Conservation (phyloP, 2,797 vertebrate genomes). For the Sebastes matsubarae region DNA sequence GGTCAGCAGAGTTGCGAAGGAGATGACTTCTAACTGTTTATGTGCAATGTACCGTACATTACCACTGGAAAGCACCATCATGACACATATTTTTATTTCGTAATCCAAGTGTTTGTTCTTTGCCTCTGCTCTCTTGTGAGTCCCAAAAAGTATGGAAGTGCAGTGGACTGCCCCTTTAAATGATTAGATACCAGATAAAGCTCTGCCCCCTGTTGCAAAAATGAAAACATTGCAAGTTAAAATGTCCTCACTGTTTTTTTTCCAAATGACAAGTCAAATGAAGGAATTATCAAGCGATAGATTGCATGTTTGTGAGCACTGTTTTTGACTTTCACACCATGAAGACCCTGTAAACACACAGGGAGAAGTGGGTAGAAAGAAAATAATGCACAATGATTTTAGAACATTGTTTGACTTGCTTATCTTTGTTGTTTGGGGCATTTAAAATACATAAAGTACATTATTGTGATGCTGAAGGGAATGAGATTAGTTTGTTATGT, state of each 20-base stretch:
- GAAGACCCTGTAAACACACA: not conserved
- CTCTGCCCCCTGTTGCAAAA: constrained; percentile 21
- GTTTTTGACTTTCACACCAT: not conserved
- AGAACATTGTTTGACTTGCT: not conserved
- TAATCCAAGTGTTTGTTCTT: not conserved
- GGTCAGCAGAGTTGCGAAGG: too few relatives aligned
- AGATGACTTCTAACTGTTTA: too few relatives aligned
- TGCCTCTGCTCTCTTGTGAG: not conserved
- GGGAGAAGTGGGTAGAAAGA: not conserved
- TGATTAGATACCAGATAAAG: not conserved
- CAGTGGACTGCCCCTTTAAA: not conserved
- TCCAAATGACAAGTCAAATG: not conserved
- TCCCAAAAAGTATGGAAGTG: not conserved
- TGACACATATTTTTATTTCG: not conserved
- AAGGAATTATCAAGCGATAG: not conserved
- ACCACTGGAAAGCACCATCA: not conserved
- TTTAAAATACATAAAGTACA: not conserved
- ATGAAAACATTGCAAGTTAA: not conserved
- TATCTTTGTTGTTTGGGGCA: not conserved
- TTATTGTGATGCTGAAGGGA: not conserved
- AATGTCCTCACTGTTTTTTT: not conserved
- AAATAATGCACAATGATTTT: not conserved
- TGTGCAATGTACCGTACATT: not conserved
- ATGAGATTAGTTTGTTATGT: not conserved
- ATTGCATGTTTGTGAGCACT: not conserved